Evolutionary conservation across 23 tunicate genomes (phyloP).

Genomic region (Halocynthia roretzi): DNA sequence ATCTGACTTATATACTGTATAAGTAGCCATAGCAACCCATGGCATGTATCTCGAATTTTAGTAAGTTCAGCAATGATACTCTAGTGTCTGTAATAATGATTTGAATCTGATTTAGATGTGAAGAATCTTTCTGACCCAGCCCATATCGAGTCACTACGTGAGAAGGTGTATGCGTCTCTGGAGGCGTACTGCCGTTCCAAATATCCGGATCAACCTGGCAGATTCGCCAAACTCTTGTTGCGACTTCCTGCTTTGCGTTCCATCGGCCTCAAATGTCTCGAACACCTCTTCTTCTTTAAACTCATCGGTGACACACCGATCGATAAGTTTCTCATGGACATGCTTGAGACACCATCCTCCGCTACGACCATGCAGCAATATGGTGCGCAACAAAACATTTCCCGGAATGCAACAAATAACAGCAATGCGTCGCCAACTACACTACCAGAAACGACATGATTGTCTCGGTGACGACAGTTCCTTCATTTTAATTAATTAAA

Average conservation of each 20-base stretch:
- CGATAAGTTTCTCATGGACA: slow-evolving; percentile 82
- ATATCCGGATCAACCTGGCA: slow-evolving; percentile 94
- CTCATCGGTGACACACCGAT: slow-evolving; percentile 89
- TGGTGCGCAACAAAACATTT: slow-evolving; percentile 13
- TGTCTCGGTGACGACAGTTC: too few relatives aligned
- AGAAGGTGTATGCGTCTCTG: slow-evolving; percentile 96
- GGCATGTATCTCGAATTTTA: background rate
- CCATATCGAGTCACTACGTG: slow-evolving; percentile 73
- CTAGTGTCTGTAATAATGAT: background rate
- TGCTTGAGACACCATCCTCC: slow-evolving; percentile 35
- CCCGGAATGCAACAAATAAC: too few relatives aligned
- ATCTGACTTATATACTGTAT: background rate
- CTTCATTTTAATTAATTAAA: too few relatives aligned
- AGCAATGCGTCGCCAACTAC: too few relatives aligned
- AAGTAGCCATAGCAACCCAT: background rate
- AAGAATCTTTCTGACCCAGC: slow-evolving; percentile 68
- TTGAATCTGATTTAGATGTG: slow-evolving; percentile 46
- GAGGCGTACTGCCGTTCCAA: slow-evolving; percentile 94
- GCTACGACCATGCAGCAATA: slow-evolving; percentile 58
- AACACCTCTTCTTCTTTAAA: slow-evolving; percentile 90
- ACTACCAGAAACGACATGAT: too few relatives aligned
- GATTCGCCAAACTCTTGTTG: slow-evolving; percentile 94
- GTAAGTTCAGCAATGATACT: background rate
- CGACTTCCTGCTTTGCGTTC: slow-evolving; percentile 99
- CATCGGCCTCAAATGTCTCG: slow-evolving; percentile 96